These are phyloP conservation scores for Lanistes nyassanus DNA, from an alignment of 1,140 invertebrate genomes.

Conservation along the genomic window DNA sequence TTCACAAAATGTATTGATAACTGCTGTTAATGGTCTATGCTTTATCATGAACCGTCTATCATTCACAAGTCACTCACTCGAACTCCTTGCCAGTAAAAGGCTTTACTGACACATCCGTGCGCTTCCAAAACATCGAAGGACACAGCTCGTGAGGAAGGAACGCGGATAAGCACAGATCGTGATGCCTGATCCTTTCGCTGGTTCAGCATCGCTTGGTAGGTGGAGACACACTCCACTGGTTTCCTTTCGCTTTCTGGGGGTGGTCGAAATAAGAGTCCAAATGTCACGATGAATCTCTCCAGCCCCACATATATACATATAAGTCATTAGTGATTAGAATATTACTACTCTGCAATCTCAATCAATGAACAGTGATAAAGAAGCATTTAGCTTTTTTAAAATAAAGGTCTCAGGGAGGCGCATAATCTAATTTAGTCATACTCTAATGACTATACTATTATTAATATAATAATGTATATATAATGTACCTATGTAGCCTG, in stretches of 20 bases:
- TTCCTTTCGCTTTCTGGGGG: too few species aligned
- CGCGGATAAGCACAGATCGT: constrained; percentile 9
- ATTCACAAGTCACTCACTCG: not conserved
- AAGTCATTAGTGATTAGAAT: not conserved
- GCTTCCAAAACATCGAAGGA: constrained; percentile 3
- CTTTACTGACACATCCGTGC: not conserved
- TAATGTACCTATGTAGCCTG: too few species aligned
- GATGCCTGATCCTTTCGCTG: not conserved
- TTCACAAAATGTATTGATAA: not conserved
- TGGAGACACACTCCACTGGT: not conserved
- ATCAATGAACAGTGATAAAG: not conserved
- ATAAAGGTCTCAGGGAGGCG: too few species aligned
- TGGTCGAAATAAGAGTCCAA: too few species aligned
- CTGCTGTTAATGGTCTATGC: too few species aligned
- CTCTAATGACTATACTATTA: too few species aligned
- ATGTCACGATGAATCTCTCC: not conserved
- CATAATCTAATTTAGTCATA: too few species aligned
- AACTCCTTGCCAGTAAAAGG: not conserved
- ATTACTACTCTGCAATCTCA: not conserved
- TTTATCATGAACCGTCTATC: too few species aligned
- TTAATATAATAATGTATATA: too few species aligned
- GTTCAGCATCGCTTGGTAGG: constrained; percentile 4
- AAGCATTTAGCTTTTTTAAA: not conserved
- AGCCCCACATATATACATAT: not conserved
- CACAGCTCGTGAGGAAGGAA: not conserved